These are phyloP conservation scores for Corapipo altera DNA, from an alignment of 2,113 vertebrate genomes.

Conservation along the genomic window DNA sequence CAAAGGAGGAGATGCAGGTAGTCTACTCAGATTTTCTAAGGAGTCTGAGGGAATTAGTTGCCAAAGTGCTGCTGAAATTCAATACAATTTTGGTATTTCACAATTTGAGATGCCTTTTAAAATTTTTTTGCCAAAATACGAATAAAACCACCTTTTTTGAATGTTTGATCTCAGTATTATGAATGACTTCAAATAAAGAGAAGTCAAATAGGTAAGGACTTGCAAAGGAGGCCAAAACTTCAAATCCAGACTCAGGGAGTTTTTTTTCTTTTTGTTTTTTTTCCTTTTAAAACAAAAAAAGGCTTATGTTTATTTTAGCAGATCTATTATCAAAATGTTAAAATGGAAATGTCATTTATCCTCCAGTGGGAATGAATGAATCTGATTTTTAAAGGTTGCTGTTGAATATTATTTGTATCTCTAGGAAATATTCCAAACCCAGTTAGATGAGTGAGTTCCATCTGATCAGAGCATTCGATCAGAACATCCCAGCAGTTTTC, in stretches of 20 bases:
- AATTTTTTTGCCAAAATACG: neutral
- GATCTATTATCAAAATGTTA: neutral
- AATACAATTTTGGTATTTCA: neutral
- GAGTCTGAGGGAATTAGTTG: neutral
- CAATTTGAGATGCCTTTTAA: neutral
- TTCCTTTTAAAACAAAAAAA: neutral
- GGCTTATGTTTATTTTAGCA: neutral
- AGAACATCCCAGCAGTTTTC: neutral
- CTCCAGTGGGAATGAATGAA: neutral
- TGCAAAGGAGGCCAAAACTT: neutral
- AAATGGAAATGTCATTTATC: neutral
- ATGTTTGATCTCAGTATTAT: neutral
- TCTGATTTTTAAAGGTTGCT: neutral
- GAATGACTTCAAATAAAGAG: neutral
- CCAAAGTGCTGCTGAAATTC: neutral
- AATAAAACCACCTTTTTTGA: neutral
- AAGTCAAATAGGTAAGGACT: neutral
- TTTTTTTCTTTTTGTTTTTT: neutral
- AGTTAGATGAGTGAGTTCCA: neutral
- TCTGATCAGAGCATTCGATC: neutral
- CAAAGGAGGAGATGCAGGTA: neutral
- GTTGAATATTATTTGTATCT: neutral
- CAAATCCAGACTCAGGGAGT: neutral
- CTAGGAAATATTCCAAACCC: neutral
- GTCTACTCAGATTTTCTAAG: neutral